Conservation (phyloP, 2,888 invertebrate species). For the Drosophila bunnanda region DNA sequence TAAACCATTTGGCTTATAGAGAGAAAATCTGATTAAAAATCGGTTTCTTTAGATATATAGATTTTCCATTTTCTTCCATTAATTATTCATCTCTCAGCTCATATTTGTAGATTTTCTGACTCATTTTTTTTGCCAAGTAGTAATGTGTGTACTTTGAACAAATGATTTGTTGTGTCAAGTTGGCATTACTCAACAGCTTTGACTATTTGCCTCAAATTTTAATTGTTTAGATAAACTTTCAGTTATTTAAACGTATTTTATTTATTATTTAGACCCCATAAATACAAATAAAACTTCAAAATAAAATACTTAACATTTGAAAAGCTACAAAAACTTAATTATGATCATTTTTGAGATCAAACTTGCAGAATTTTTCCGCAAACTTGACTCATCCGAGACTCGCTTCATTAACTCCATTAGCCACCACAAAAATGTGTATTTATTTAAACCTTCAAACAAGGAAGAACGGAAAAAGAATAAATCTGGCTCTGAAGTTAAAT, state of each 20-base stretch:
- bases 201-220: constrained; percentile 15
- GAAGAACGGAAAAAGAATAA: constrained; percentile 28
- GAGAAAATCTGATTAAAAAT: neutral
- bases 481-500: constrained; percentile 28
- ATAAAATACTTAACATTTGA: too few relatives aligned
- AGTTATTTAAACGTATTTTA: neutral
- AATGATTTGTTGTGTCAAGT: constrained; percentile 39
- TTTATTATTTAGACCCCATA: too few relatives aligned
- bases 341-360: neutral
- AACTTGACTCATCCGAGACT: constrained; percentile 14
- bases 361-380: constrained; percentile 10
- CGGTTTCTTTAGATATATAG: neutral
- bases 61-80: constrained; percentile 1
- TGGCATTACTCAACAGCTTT: constrained; percentile 48
- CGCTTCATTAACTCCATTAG: constrained; percentile 27
- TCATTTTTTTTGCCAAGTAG: constrained; percentile 16
- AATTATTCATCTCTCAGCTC: neutral
- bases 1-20: too few relatives aligned
- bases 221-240: constrained; percentile 13
- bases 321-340: too few relatives aligned
- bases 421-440: constrained; percentile 8
- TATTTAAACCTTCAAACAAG: constrained; percentile 24
- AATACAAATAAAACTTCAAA: too few relatives aligned
- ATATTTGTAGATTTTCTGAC: neutral
- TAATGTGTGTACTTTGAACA: constrained; percentile 28